Conservation (phyloP, 2,113 vertebrate species). For the Forbesichthys papilliferus region DNA sequence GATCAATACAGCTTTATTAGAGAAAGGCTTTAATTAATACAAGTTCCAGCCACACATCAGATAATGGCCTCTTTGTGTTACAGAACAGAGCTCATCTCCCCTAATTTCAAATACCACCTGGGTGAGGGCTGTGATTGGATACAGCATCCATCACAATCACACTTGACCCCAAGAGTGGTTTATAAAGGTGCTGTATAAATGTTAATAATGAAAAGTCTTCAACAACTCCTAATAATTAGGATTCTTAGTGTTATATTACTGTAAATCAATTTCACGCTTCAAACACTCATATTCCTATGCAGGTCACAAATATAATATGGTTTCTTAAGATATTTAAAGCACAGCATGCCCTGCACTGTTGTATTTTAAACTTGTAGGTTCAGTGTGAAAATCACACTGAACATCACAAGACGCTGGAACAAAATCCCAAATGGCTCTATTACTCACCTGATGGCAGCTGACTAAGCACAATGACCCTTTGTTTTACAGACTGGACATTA, state of each 20-base stretch:
- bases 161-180: slow-evolving; percentile 3
- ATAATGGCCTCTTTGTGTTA: slow-evolving; percentile 40
- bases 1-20: slow-evolving; percentile 39
- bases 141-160: slow-evolving; percentile 23
- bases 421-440: not conserved
- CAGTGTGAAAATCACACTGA: no score
- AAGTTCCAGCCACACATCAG: slow-evolving; percentile 10
- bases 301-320: not conserved
- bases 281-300: not conserved
- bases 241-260: not conserved
- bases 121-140: slow-evolving; percentile 15
- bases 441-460: not conserved
- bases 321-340: not conserved
- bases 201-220: no score
- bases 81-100: slow-evolving; percentile 39
- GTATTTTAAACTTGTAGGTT: no score
- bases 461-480: not conserved
- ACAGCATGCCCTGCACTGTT: no score
- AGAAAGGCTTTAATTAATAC: slow-evolving; percentile 1
- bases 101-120: slow-evolving; percentile 34
- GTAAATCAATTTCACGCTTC: not conserved
- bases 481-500: not conserved
- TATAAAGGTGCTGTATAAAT: not conserved
- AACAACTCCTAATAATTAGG: no score
- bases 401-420: no score